phyloP scores from a whole-genome alignment of 35 echinoderm and acorn worm species.

The Apostichopus californicus region DNA sequence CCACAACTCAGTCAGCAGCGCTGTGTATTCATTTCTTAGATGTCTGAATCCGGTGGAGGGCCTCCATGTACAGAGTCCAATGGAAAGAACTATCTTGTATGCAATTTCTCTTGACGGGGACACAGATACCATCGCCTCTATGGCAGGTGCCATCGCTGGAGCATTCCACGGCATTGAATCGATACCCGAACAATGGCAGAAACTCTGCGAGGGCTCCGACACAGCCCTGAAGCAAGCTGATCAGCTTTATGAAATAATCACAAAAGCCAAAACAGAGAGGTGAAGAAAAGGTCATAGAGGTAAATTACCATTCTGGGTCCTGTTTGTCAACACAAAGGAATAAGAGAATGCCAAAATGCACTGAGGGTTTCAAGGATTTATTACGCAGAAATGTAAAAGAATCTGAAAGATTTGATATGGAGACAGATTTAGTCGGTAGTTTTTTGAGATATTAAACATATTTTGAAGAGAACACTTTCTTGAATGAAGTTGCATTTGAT shows the following conservation, averaged over 20 bases:
- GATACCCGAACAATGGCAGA: conserved; percentile 72
- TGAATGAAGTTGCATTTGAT: too few species aligned
- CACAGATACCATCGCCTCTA: conserved; percentile 94
- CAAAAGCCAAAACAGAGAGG: neutral
- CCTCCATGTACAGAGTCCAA: conserved; percentile 47
- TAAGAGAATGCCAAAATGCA: too few species aligned
- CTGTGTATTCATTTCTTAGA: conserved; percentile 84
- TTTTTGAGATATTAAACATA: too few species aligned
- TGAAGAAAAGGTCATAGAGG: too few species aligned
- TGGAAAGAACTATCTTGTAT: conserved; percentile 90
- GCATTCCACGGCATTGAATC: conserved; percentile 86
- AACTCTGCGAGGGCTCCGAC: conserved; percentile 74
- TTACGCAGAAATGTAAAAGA: too few species aligned
- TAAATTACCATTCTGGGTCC: too few species aligned
- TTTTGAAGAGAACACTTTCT: too few species aligned
- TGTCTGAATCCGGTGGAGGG: conserved; percentile 57
- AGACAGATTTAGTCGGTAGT: too few species aligned
- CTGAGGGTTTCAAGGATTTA: too few species aligned
- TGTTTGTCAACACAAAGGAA: too few species aligned
- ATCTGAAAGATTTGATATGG: too few species aligned
- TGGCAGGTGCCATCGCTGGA: conserved; percentile 97
- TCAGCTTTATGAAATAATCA: conserved; percentile 59
- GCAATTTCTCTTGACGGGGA: conserved; percentile 92
- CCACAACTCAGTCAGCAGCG: conserved; percentile 76
- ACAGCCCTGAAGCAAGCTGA: conserved; percentile 72